Conservation (phyloP, 37 sponge, comb jelly and placozoan genomes). For the Hormiphora californensis region DNA sequence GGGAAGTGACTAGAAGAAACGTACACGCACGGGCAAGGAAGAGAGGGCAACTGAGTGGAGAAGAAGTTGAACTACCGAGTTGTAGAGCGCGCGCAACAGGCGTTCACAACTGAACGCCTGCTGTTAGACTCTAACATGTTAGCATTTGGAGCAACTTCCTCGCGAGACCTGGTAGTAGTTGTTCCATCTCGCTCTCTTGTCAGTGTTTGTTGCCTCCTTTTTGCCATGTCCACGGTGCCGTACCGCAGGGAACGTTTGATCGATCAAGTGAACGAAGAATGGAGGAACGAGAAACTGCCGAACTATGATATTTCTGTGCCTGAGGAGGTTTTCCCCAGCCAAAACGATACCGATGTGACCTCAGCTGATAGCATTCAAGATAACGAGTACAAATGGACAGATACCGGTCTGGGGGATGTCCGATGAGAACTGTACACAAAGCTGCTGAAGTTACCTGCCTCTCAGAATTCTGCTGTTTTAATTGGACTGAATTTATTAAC, state of each 20-base stretch:
- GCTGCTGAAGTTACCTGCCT: too few relatives aligned
- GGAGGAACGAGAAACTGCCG: background rate
- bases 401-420: slow-evolving; percentile 30
- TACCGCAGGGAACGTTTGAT: background rate
- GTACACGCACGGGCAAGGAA: background rate
- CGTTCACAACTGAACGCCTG: slow-evolving; percentile 43
- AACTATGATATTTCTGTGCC: slow-evolving; percentile 45
- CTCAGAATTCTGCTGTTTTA: too few relatives aligned
- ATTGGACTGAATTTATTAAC: too few relatives aligned
- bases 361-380: slow-evolving; percentile 19
- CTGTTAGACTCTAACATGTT: too few relatives aligned
- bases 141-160: too few relatives aligned
- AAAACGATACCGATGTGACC: slow-evolving; percentile 47
- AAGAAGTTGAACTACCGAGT: slow-evolving; percentile 50
- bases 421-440: too few relatives aligned
- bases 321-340: slow-evolving; percentile 12
- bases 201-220: too few relatives aligned
- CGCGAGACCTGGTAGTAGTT: too few relatives aligned
- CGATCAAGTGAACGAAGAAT: slow-evolving; percentile 22
- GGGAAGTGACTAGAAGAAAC: slow-evolving; percentile 4
- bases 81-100: slow-evolving; percentile 50
- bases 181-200: background rate
- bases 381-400: slow-evolving; percentile 48
- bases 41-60: background rate
- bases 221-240: slow-evolving; percentile 8